A percentile compares a stretch with the other conserved stretches of the same genome.
These are phyloP conservation scores for Uria aalge DNA, from an alignment of 2,113 vertebrate species.

Conservation along the genomic window DNA sequence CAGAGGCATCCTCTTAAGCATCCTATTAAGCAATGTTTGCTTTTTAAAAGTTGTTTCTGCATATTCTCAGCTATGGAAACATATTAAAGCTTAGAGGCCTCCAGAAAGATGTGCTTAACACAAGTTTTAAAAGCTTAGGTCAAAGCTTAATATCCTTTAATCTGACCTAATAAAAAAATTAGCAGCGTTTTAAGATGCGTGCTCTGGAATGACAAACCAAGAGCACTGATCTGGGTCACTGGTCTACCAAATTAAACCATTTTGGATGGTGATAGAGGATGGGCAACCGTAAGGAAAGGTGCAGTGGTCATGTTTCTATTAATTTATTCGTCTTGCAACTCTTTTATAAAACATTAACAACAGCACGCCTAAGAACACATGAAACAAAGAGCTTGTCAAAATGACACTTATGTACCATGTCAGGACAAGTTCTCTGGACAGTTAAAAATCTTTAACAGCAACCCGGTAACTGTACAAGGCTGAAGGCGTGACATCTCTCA, in stretches of 20 bases:
- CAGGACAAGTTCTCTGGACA: not conserved
- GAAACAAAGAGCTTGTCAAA: not conserved
- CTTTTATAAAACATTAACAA: not conserved
- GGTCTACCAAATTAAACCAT: not conserved
- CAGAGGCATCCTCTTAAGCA: not conserved
- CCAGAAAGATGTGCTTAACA: not conserved
- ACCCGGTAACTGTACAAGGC: not conserved
- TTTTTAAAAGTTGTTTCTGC: not conserved
- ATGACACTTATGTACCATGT: fast-evolving
- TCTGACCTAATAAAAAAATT: not conserved
- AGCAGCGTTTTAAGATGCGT: not conserved
- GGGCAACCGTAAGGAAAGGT: not conserved
- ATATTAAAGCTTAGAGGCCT: not conserved
- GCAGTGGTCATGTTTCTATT: not conserved
- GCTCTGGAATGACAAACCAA: not conserved
- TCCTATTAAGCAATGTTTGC: not conserved
- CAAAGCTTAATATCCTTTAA: not conserved
- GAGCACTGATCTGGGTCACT: not conserved
- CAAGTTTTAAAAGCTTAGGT: not conserved
- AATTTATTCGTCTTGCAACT: not conserved
- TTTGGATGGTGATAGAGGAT: not conserved
- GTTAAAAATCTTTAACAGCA: not conserved
- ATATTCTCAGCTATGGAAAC: not conserved
- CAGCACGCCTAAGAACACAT: not conserved
- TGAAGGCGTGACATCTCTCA: not conserved